Base-by-base conservation (phyloP, 1,140 invertebrate species). In the Coptotermes formosanus region DNA sequence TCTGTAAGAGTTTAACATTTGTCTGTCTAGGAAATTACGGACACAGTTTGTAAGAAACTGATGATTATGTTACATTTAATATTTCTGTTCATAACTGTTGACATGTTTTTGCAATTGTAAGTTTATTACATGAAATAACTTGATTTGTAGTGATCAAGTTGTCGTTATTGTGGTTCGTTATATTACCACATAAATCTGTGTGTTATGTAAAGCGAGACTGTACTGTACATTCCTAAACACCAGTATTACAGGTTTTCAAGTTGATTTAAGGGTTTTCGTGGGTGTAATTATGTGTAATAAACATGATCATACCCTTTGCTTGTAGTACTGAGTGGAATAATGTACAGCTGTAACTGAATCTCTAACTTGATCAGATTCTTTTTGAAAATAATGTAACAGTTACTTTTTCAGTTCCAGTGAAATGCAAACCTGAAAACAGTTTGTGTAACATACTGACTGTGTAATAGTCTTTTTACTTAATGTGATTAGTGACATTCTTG, bases 231-330 rank as follows among this genome's bases (percentile, higher is more conserved):
- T 75, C n/a, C 64, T 75, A 7, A 75, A 75, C 64, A n/a, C 11
- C 64, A 75, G 14, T 30, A n/a, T n/a, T 75, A 75, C n/a, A 75
- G 64, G n/a, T 75, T 75, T 75, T 75, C 64, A 75, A 75, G 64
- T 75, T 16, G 9, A 75, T 75, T 75, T 25, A 75, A 11, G 6
- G 64, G 64, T 75, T 75, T 55, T 75, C 25, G 8, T 75, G n/a
- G 64, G n/a, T 75, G 64, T 75, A 16, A 75, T 55, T n/a, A 75
- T 16, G 55, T 30, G 30, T 75, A 0, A 30, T n/a, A n/a, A 11
- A 75, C n/a, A 30, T 75, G 3, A 75, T 64, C 64, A 59, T 75
- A 23, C 21, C 16, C 52, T 55, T 55, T 16, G 19, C 19, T 55
- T 55, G 0, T 55, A 55, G 19, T 21, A 16, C 19, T 16, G 2